phyloP scores from a whole-genome alignment of 92 coral and sea anemone species.

The Nematostella vectensis region DNA sequence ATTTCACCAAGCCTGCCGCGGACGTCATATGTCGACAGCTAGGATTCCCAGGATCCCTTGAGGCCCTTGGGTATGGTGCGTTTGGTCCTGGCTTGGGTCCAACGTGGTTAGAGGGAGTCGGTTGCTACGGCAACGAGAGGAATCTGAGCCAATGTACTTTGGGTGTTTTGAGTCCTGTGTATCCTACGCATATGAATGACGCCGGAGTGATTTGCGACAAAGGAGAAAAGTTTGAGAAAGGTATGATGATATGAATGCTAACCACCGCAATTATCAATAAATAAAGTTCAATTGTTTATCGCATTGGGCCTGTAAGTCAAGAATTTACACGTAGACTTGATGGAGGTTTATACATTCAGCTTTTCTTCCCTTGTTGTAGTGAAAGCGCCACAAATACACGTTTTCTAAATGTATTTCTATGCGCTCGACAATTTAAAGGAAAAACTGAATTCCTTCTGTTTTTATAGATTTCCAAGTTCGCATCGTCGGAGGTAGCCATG shows the following conservation, averaged over 20 bases:
- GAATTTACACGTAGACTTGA: no score
- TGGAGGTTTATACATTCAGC: no score
- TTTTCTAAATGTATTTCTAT: no score
- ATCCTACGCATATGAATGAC: slow-evolving; percentile 22
- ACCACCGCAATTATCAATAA: no score
- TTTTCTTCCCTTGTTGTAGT: no score
- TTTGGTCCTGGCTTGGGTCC: slow-evolving; percentile 42
- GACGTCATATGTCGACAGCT: slow-evolving; percentile 49
- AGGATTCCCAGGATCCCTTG: slow-evolving; percentile 33
- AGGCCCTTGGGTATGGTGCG: slow-evolving; percentile 15
- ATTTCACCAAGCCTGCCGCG: slow-evolving; percentile 20
- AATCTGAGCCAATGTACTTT: slow-evolving; percentile 16
- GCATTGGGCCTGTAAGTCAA: no score
- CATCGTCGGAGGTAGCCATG: slow-evolving; percentile 18
- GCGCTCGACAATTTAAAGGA: no score
- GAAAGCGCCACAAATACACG: no score
- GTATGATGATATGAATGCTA: slow-evolving; percentile 10
- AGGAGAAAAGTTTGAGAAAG: background rate
- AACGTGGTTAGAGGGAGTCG: slow-evolving; percentile 17
- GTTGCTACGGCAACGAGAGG: slow-evolving; percentile 36
- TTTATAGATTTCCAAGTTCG: slow-evolving; percentile 24
- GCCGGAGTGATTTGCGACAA: slow-evolving; percentile 28
- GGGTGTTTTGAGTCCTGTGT: slow-evolving; percentile 20
- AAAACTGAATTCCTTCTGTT: no score
- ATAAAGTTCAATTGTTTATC: background rate